Evolutionary conservation across 2,888 invertebrate genomes (phyloP).

Genomic region (Atethmia centrago): DNA sequence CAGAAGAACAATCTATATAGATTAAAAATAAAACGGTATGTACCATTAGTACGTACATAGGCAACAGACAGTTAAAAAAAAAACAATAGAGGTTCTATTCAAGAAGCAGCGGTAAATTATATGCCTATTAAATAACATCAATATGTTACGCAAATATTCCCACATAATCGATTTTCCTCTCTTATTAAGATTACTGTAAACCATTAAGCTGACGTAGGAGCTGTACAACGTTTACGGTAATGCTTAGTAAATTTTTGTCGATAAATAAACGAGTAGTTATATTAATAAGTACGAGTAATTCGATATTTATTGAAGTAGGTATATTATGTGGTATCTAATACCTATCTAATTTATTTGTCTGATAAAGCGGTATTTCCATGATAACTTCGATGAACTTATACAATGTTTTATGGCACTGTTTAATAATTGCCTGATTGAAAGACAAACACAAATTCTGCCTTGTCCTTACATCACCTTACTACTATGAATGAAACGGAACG

Average conservation of each 20-base stretch:
- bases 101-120: slow-evolving; percentile 42
- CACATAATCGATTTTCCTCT: slow-evolving; percentile 39
- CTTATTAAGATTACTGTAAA: slow-evolving; percentile 43
- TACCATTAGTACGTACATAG: too few species aligned
- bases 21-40: slow-evolving; percentile 12
- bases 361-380: neutral
- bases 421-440: neutral
- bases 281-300: too few species aligned
- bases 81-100: slow-evolving; percentile 9
- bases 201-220: neutral
- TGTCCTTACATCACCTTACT: slow-evolving; percentile 19
- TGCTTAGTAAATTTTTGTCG: neutral
- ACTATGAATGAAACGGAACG: slow-evolving; percentile 81
- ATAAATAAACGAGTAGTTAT: neutral
- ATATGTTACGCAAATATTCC: slow-evolving; percentile 46
- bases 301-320: neutral
- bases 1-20: neutral
- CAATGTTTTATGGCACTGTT: neutral
- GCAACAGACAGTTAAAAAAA: neutral
- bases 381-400: neutral
- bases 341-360: neutral
- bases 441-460: neutral
- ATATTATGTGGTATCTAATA: neutral
- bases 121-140: slow-evolving; percentile 36
- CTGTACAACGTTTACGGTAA: neutral